A percentile compares a stretch with the other conserved stretches of the same genome.
These are phyloP conservation scores for Semotilus atromaculatus DNA, from an alignment of 2,797 vertebrate species.

Conservation along the genomic window DNA sequence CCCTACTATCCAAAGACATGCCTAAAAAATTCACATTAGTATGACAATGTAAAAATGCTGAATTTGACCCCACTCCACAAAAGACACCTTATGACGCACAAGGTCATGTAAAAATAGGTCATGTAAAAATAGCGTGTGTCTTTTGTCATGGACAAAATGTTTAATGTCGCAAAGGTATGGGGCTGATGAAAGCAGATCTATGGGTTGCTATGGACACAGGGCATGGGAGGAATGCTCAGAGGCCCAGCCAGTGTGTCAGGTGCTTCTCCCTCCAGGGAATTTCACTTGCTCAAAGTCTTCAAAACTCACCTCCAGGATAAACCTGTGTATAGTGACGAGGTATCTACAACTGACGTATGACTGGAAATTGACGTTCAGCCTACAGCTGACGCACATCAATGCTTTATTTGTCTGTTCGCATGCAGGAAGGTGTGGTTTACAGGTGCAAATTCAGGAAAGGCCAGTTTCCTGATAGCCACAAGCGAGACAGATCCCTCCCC, in stretches of 20 bases:
- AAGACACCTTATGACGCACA: slow-evolving; percentile 27
- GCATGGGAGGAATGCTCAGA: slow-evolving; percentile 57
- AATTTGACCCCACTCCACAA: slow-evolving; percentile 6
- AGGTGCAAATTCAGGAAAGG: slow-evolving; percentile 77
- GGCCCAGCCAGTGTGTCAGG: slow-evolving; percentile 62
- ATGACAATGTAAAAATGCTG: not conserved
- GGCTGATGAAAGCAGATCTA: slow-evolving; percentile 72
- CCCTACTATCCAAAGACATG: not conserved
- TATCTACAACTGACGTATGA: not conserved
- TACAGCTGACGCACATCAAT: slow-evolving; percentile 16
- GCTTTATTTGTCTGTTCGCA: slow-evolving; percentile 9
- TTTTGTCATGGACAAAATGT: slow-evolving; percentile 47
- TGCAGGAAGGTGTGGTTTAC: slow-evolving; percentile 57
- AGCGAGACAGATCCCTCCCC: slow-evolving; percentile 64
- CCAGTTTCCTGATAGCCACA: slow-evolving; percentile 69
- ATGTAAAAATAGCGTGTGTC: slow-evolving; percentile 48
- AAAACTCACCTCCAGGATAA: slow-evolving; percentile 27
- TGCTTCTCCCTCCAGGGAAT: slow-evolving; percentile 64
- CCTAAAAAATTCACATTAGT: not conserved
- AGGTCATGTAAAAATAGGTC: slow-evolving; percentile 6
- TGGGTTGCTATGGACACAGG: slow-evolving; percentile 71
- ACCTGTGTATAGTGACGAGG: not conserved
- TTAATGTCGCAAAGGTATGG: slow-evolving; percentile 68
- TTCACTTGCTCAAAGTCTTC: slow-evolving; percentile 52
- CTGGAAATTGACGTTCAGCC: not conserved